Conservation (phyloP, 2,888 invertebrate species). For the Tetranychus truncatus region DNA sequence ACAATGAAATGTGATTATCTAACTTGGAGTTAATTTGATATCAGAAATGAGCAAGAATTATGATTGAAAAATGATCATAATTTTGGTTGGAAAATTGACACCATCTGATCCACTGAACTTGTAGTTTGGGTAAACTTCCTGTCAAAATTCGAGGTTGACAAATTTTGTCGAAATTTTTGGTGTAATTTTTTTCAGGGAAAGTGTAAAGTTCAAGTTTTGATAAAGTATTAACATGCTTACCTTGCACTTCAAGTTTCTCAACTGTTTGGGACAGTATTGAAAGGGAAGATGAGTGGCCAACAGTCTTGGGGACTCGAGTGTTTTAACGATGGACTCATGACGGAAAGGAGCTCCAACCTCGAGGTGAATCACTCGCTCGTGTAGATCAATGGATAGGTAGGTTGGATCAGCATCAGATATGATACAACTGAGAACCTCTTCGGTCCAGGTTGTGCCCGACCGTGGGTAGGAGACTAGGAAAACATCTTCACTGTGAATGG, state of each 20-base stretch:
- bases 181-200: too few species aligned
- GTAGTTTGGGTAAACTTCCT: too few species aligned
- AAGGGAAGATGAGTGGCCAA: conserved; percentile 32
- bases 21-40: too few species aligned
- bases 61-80: too few species aligned
- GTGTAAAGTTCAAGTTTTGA: neutral
- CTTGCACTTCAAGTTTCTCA: conserved; percentile 26
- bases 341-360: conserved; percentile 27
- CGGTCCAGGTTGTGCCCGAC: conserved; percentile 38
- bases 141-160: too few species aligned
- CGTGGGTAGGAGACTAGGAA: conserved; percentile 75
- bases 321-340: neutral
- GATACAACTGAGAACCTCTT: conserved; percentile 29
- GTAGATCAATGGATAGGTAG: conserved; percentile 30
- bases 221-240: conserved; percentile 14
- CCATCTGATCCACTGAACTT: too few species aligned
- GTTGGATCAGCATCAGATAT: conserved; percentile 22
- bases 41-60: too few species aligned
- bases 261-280: conserved; percentile 24
- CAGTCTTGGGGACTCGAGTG: conserved; percentile 29
- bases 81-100: too few species aligned
- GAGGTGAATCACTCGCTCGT: conserved; percentile 29
- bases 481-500: conserved; percentile 54
- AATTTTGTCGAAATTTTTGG: too few species aligned
- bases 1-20: too few species aligned